A percentile compares a stretch with the other conserved stretches of the same genome.
These are phyloP conservation scores for Orius insidiosus DNA, from an alignment of 1,140 invertebrate species.

Conservation along the genomic window DNA sequence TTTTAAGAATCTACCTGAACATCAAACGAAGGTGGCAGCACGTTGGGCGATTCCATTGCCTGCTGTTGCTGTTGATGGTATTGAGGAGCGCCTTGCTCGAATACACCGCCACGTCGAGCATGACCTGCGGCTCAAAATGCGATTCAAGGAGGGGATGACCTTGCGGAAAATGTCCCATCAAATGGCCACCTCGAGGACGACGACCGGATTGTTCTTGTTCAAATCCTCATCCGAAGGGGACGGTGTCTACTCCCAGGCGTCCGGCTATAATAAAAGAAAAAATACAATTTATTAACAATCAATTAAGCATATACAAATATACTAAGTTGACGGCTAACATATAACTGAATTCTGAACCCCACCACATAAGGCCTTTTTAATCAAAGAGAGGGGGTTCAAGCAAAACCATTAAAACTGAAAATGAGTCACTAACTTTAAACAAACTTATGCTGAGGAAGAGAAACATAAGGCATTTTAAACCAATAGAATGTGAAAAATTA, in stretches of 20 bases:
- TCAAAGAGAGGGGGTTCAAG: no score
- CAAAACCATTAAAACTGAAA: no score
- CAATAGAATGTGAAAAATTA: no score
- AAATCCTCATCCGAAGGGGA: slow-evolving; percentile 74
- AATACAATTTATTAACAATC: no score
- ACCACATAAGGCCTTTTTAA: not conserved
- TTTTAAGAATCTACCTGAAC: slow-evolving; percentile 28
- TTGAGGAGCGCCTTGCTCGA: slow-evolving; percentile 14
- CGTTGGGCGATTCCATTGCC: slow-evolving; percentile 28
- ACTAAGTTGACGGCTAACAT: not conserved
- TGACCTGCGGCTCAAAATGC: slow-evolving; percentile 21
- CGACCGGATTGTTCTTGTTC: slow-evolving; percentile 34
- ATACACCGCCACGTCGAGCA: slow-evolving; percentile 15
- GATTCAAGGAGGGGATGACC: slow-evolving; percentile 25
- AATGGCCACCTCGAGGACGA: slow-evolving; percentile 27
- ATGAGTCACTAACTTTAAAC: no score
- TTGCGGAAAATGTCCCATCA: slow-evolving; percentile 33
- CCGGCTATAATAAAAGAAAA: slow-evolving; percentile 37
- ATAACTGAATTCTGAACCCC: not conserved
- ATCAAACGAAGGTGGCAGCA: slow-evolving; percentile 31
- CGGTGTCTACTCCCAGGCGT: slow-evolving; percentile 78
- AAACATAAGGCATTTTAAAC: no score
- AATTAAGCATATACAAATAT: no score
- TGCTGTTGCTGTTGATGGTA: slow-evolving; percentile 36
- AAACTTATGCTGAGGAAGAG: no score